Conservation (phyloP, 2,797 vertebrate genomes). For the Leptatherina wallacei region DNA sequence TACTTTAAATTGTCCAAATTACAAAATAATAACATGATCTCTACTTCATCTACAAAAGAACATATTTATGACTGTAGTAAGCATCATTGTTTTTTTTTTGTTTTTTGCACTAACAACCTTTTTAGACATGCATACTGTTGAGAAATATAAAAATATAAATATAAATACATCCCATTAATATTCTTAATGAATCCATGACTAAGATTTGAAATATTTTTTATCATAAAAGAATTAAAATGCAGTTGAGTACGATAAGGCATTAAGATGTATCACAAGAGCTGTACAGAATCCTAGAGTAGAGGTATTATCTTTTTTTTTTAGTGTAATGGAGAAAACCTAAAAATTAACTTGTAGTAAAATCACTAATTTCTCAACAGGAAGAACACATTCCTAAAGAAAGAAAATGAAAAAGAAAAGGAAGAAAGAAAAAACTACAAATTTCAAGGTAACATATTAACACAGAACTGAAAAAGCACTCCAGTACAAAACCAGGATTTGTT, state of each 20-base stretch:
- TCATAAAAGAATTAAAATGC: constrained; percentile 85
- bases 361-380: constrained; percentile 80
- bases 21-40: constrained; percentile 88
- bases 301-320: constrained; percentile 78
- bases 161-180: constrained; percentile 89
- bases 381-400: constrained; percentile 71
- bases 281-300: constrained; percentile 85
- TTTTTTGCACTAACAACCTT: constrained; percentile 80
- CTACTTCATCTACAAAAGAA: constrained; percentile 86
- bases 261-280: constrained; percentile 86
- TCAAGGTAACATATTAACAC: constrained; percentile 76
- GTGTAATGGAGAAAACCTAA: constrained; percentile 76
- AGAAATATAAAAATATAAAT: constrained; percentile 92
- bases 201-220: constrained; percentile 85
- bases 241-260: constrained; percentile 87
- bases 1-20: constrained; percentile 88
- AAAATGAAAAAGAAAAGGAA: constrained; percentile 54
- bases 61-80: constrained; percentile 83
- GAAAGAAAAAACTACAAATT: constrained; percentile 68
- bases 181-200: constrained; percentile 85
- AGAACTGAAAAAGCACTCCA: constrained; percentile 78
- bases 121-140: constrained; percentile 87
- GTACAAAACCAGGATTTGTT: constrained; percentile 79
- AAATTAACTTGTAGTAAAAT: constrained; percentile 65
- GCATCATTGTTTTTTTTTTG: constrained; percentile 76